Conservation (phyloP, 1,140 invertebrate genomes). For the Panagrolaimus sp. region DNA sequence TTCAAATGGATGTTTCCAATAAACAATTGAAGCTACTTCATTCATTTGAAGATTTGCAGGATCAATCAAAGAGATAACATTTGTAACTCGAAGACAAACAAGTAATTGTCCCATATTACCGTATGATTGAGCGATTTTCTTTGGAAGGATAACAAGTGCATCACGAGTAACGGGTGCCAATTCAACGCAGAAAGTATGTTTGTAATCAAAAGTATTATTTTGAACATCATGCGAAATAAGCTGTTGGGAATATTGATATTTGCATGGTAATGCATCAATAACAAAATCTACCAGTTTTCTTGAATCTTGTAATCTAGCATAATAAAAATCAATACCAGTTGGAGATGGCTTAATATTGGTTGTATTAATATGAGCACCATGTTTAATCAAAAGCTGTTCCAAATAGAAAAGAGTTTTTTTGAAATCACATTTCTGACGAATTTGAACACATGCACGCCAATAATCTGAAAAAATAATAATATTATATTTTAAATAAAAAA, state of each 20-base stretch:
- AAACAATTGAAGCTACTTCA: slow-evolving; percentile 63
- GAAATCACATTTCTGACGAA: slow-evolving; percentile 71
- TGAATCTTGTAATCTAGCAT: slow-evolving; percentile 77
- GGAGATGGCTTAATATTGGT: slow-evolving; percentile 85
- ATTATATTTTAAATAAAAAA: no score
- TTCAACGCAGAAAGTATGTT: slow-evolving; percentile 77
- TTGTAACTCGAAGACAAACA: slow-evolving; percentile 80
- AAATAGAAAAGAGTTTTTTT: slow-evolving; percentile 98
- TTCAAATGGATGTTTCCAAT: slow-evolving; percentile 78
- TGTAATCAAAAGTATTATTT: slow-evolving; percentile 94
- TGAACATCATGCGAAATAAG: slow-evolving; percentile 94
- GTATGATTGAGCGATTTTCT: slow-evolving; percentile 76
- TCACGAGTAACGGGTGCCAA: slow-evolving; percentile 92
- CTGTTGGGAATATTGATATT: slow-evolving; percentile 67
- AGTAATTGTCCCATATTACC: slow-evolving; percentile 87
- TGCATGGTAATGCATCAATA: slow-evolving; percentile 71
- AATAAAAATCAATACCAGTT: slow-evolving; percentile 94
- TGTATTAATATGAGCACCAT: slow-evolving; percentile 71
- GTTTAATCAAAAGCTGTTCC: slow-evolving; percentile 92
- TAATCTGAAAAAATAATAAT: no score
- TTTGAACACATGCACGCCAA: slow-evolving; percentile 79
- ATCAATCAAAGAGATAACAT: slow-evolving; percentile 84
- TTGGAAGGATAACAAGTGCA: slow-evolving; percentile 84
- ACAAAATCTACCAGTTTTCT: slow-evolving; percentile 93
- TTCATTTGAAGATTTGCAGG: slow-evolving; percentile 79